Evolutionary conservation across 2,113 vertebrate genomes (phyloP), one percentile per base, ranked within the genome.

Genomic region (Clarias batrachus): DNA sequence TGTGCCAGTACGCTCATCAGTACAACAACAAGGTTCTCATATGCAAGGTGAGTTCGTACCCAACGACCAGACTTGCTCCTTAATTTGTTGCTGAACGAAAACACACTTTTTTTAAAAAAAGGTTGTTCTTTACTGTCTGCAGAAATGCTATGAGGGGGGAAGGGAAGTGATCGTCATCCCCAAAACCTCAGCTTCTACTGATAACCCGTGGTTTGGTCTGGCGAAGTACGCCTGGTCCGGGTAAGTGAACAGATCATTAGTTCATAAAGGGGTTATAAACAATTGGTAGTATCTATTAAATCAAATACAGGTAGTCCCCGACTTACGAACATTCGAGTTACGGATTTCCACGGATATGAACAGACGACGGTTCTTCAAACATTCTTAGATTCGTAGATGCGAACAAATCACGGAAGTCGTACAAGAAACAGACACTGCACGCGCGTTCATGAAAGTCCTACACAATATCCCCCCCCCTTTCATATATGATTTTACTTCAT

Each of bases 151-250:
- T 79, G 95, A 96, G 89, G 91, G 93, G 23, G 96, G 96, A 81
- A 89, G 91, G 87, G 96, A 96, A 89, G 93, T 95, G 77, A 94
- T 95, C 0, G 95, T 96, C 8, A 85, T 95, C 25, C 95, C 96
- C 33, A 96, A 96, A 89, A 96, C 95, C 1, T 94, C 95, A 0
- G 94, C 96, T 17, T 95, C 96, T 10, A 52, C 82, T 19, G 96
- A 96, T 74, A 96, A 94, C 89, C 94, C 91, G 0, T 96, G 95
- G 95, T 87, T 96, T 74, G 95, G 95, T 52, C 91, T 96, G 77
- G 96, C 96, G 27, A 96, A 95, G 78, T 96, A 94, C 9, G 96
- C 95, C 77, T 96, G 96, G 96, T 95, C 95, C 4, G 96, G 96
- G 96, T 96, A 84, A 37, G 95, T 92, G 7, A 56, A 13, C 0